A percentile compares a stretch with the other conserved stretches of the same genome.
phyloP scores from a whole-genome alignment of 2,113 vertebrate genomes.

The Riparia riparia region DNA sequence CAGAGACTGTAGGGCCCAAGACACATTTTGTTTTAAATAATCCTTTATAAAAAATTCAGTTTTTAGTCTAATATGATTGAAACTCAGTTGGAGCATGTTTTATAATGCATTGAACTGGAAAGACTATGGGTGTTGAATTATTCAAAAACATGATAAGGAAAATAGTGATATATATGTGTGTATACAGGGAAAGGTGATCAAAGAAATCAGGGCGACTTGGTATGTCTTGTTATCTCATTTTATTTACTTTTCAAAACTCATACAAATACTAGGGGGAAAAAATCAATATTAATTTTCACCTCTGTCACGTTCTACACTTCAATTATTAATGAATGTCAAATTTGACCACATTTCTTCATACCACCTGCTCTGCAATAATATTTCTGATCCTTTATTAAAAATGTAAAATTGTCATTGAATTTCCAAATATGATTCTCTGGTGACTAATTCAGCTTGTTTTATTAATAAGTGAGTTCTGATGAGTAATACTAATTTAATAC shows the following conservation, averaged over 20 bases:
- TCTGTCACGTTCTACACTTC: constrained; percentile 79
- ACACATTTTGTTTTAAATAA: constrained; percentile 86
- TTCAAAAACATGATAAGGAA: constrained; percentile 78
- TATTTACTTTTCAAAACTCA: constrained; percentile 85
- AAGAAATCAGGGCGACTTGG: constrained; percentile 78
- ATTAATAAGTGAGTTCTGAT: constrained; percentile 85
- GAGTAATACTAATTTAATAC: constrained; percentile 86
- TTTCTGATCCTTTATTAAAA: constrained; percentile 86
- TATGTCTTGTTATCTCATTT: constrained; percentile 84
- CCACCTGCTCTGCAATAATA: constrained; percentile 80
- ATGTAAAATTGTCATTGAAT: constrained; percentile 87
- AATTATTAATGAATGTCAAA: constrained; percentile 88
- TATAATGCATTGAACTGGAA: constrained; percentile 86
- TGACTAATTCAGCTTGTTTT: constrained; percentile 86
- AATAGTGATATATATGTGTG: constrained; percentile 74
- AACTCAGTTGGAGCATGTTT: constrained; percentile 81
- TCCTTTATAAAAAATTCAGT: constrained; percentile 86
- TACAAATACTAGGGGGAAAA: constrained; percentile 83
- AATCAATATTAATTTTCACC: constrained; percentile 86
- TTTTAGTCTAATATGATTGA: constrained; percentile 84
- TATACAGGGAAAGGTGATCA: constrained; percentile 68
- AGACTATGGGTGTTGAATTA: constrained; percentile 82
- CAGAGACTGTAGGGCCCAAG: constrained; percentile 76
- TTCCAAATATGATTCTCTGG: constrained; percentile 82
- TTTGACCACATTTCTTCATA: constrained; percentile 81